Base-by-base conservation (phyloP, 2,113 vertebrate genomes). In the Hirundichthys speculiger region DNA sequence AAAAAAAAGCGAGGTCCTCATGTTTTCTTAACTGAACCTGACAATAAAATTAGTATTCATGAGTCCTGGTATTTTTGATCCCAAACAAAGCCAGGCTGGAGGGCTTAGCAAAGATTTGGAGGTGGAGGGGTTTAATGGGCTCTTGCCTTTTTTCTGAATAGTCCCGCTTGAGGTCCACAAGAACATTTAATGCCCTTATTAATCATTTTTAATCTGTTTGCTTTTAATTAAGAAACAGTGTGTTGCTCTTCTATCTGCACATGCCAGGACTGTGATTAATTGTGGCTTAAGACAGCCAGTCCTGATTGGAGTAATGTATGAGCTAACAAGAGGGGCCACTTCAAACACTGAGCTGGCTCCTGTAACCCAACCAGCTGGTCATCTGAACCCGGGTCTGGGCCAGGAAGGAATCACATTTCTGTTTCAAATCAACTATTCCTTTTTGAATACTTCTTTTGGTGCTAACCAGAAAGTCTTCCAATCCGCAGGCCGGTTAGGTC, bases 191-290 rank as follows among this genome's bases (percentile, higher is more conserved):
- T 86, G 82, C 87, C 71, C 78, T 96, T 99, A 99, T 98, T 99
- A 98, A 99, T 98, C 96, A 99, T 98, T 97, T 99, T 97, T 98
- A 98, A 98, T 98, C 98, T 96, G 94, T 98, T 98, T 99, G 96
- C 95, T 97, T 98, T 99, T 99, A 99, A 99, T 99, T 99, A 99
- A 98, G 96, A 96, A 98, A 98, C 96, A 98, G 96, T 95, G 94
- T 96, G 97, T 97, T 96, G 95, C 96, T 94, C 82, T 86, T 75
- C 83, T 90, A 91, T 91, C 90, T 85, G 86, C 77, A 66, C 53
- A 76, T 87, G 88, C 97, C 98, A 99, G 97, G 94, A 94, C 96
- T 95, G 95, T 98, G 98, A 99, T 99, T 98, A 98, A 98, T 98
- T 96, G 96, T 96, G 94, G 96, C 95, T 98, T 98, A 98, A 98